These are phyloP conservation scores for Cylindroiulus punctatus DNA, from an alignment of 2,888 invertebrate genomes.

Conservation along the genomic window DNA sequence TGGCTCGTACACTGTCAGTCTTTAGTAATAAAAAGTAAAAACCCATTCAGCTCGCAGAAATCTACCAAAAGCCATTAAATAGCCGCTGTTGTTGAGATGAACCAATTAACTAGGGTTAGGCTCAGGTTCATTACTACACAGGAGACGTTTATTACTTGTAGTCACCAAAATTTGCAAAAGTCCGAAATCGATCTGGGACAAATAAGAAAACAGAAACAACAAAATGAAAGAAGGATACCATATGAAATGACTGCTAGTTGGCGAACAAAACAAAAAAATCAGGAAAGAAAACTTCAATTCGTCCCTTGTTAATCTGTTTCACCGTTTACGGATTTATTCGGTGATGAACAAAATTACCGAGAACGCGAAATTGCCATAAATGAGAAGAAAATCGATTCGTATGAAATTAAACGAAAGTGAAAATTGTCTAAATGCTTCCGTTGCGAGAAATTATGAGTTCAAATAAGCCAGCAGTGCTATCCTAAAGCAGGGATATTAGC, in stretches of 20 bases:
- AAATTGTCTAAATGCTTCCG: neutral
- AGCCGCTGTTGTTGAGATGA: neutral
- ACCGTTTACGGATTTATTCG: neutral
- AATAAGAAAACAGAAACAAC: neutral
- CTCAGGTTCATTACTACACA: neutral
- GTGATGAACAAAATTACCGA: neutral
- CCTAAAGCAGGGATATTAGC: too few relatives aligned
- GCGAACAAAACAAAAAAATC: neutral
- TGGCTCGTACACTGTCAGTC: too few relatives aligned
- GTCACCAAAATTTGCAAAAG: neutral
- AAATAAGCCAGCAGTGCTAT: too few relatives aligned
- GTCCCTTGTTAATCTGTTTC: neutral
- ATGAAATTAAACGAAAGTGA: neutral
- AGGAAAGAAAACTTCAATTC: neutral
- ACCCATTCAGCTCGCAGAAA: neutral
- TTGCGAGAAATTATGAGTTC: neutral
- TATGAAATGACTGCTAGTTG: neutral
- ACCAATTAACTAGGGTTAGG: neutral
- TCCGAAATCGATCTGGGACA: neutral
- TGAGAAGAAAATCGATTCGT: neutral
- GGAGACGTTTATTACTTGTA: neutral
- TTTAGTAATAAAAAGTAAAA: neutral
- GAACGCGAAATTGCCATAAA: neutral
- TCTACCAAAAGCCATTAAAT: neutral
- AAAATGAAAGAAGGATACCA: neutral